Conservation (phyloP, 2,888 invertebrate genomes). For the Nomada ferruginata region DNA sequence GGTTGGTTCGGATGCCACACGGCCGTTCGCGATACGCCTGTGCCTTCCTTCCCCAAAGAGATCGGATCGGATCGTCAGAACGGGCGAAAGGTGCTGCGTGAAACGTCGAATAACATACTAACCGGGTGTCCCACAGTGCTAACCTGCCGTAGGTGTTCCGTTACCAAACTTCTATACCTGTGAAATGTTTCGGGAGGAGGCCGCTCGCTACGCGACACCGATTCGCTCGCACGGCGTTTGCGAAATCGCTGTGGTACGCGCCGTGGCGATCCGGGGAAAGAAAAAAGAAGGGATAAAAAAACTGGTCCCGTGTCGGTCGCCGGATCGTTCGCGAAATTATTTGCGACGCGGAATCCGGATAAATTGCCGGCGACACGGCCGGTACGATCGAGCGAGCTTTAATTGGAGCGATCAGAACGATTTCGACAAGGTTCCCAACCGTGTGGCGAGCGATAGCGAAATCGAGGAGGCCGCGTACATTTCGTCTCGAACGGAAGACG, state of each 20-base stretch:
- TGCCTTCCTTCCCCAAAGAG: slow-evolving; percentile 65
- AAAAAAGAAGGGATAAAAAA: neutral
- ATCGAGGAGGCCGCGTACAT: neutral
- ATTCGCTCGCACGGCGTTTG: neutral
- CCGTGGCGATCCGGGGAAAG: neutral
- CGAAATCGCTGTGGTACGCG: slow-evolving; percentile 1
- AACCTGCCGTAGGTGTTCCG: slow-evolving; percentile 61
- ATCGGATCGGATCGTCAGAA: slow-evolving; percentile 69
- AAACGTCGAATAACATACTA: slow-evolving; percentile 76
- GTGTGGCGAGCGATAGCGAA: neutral
- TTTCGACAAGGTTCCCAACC: neutral
- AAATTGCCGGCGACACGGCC: slow-evolving; percentile 13
- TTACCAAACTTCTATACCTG: slow-evolving; percentile 32
- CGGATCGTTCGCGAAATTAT: neutral
- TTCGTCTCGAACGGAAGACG: no score
- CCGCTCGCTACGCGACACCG: neutral
- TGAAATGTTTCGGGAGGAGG: no score
- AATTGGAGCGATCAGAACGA: slow-evolving; percentile 22
- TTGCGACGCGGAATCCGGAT: neutral
- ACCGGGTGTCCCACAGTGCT: slow-evolving; percentile 60
- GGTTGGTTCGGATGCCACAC: slow-evolving; percentile 71
- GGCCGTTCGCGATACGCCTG: slow-evolving; percentile 67
- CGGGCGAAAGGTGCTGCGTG: slow-evolving; percentile 71
- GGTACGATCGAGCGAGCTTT: slow-evolving; percentile 11
- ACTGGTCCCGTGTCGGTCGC: neutral